Evolutionary conservation across 2,113 vertebrate species (phyloP).

Genomic region (Gulo gulo): DNA sequence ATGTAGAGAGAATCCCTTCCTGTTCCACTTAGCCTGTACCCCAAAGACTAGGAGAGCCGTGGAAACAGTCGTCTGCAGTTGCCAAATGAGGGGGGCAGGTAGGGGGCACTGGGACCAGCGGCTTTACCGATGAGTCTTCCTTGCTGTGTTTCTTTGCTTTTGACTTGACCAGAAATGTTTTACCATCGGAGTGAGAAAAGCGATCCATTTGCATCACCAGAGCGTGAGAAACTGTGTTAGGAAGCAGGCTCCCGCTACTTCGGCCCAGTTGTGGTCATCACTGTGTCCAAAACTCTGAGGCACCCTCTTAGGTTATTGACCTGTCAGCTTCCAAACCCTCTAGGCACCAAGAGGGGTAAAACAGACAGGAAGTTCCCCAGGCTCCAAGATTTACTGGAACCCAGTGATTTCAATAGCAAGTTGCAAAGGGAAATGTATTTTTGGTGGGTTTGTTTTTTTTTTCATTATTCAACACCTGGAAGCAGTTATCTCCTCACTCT

Average conservation of each 20-base stretch:
- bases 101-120: too few species aligned
- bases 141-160: not conserved
- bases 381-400: not conserved
- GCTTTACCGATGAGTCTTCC: not conserved
- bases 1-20: not conserved
- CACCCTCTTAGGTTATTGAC: not conserved
- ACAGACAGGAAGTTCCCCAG: not conserved
- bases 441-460: not conserved
- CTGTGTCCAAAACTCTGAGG: not conserved
- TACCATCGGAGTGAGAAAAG: not conserved
- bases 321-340: not conserved
- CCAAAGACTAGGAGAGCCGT: not conserved
- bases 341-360: not conserved
- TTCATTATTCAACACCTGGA: not conserved
- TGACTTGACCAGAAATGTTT: not conserved
- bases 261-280: not conserved
- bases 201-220: not conserved
- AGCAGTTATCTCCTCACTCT: not conserved
- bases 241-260: not conserved
- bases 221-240: not conserved
- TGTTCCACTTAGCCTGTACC: accelerated
- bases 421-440: not conserved
- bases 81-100: not conserved
- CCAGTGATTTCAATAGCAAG: not conserved
- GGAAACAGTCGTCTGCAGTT: not conserved